phyloP scores from a whole-genome alignment of 1,140 invertebrate species.

The Scylla paramamosain region DNA sequence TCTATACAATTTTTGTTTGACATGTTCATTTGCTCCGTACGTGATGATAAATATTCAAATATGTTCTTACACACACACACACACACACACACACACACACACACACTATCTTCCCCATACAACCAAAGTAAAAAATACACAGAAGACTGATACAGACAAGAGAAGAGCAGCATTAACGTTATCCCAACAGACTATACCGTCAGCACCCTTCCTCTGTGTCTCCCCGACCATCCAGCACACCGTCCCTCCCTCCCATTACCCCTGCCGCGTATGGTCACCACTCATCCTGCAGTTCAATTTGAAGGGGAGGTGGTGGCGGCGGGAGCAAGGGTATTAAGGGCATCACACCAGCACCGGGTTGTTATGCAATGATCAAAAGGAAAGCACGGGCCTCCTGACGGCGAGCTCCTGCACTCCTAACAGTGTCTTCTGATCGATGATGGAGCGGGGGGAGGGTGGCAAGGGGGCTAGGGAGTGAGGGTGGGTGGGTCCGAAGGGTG shows the following conservation, averaged over 20 bases:
- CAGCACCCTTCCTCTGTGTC: background rate
- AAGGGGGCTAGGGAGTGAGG: background rate
- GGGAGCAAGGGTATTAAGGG: constrained; percentile 60
- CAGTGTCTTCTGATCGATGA: constrained; percentile 50
- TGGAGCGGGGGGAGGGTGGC: background rate
- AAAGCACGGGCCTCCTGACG: constrained; percentile 29
- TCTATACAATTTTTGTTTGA: no score
- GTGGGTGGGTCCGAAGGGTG: background rate
- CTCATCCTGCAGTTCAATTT: constrained; percentile 59
- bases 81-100: no score
- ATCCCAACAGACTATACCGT: background rate
- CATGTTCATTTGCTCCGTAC: no score
- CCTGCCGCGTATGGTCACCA: constrained; percentile 28
- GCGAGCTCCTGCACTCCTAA: constrained; percentile 31
- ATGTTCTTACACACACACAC: no score
- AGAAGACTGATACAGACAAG: no score
- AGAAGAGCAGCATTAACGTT: no score
- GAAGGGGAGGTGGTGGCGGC: background rate
- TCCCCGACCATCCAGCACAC: background rate
- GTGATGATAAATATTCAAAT: no score
- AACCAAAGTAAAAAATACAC: no score
- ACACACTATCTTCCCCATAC: no score
- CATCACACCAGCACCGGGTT: constrained; percentile 38
- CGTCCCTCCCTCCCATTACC: constrained; percentile 41
- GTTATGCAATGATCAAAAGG: constrained; percentile 66